A percentile compares a stretch with the other conserved stretches of the same genome.
These are phyloP conservation scores for Amphipoea oculea DNA, from an alignment of 2,888 invertebrate species.

Conservation along the genomic window DNA sequence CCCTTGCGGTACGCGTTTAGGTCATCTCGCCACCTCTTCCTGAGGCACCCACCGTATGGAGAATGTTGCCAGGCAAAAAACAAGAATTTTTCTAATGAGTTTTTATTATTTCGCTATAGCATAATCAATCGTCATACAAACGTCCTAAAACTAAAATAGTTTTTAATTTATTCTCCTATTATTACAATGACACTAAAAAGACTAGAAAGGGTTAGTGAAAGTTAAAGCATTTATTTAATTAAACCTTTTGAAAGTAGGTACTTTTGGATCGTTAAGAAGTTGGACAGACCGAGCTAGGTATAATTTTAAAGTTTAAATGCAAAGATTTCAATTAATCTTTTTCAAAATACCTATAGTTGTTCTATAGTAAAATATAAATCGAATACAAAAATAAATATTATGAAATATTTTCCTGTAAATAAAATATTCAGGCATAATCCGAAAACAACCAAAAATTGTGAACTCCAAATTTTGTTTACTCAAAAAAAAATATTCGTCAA, in stretches of 20 bases:
- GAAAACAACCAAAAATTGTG: neutral
- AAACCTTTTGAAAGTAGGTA: neutral
- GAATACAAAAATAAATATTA: neutral
- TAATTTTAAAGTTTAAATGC: neutral
- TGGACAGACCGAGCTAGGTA: neutral
- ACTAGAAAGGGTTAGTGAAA: neutral
- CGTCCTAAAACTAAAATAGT: neutral
- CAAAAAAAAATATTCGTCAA: conserved; percentile 18
- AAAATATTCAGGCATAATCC: neutral
- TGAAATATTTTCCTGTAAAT: neutral
- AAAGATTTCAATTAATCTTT: neutral
- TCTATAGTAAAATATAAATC: neutral
- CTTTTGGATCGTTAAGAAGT: neutral
- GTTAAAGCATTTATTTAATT: neutral
- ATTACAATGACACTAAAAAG: neutral
- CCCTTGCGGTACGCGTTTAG: neutral
- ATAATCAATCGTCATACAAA: neutral
- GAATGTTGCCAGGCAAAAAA: neutral
- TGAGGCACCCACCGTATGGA: neutral
- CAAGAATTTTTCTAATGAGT: neutral
- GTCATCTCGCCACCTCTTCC: neutral
- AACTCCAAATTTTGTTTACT: neutral
- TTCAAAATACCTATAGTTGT: neutral
- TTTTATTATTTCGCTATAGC: neutral
- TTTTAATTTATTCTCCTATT: neutral